phyloP scores from a whole-genome alignment of 2,888 invertebrate species.

The Agrochola litura region DNA sequence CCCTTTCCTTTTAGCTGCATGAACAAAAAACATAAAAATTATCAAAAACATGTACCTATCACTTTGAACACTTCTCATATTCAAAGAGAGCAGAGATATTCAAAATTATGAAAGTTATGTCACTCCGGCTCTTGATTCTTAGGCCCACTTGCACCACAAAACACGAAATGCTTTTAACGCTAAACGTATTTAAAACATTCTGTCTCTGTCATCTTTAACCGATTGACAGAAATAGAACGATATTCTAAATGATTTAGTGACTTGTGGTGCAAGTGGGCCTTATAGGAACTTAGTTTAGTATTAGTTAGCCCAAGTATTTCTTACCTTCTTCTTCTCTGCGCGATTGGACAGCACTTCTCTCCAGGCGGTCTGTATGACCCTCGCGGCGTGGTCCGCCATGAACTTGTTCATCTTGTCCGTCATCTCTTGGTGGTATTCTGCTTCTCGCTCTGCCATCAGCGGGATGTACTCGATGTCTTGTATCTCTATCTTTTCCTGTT shows the following conservation, averaged over 20 bases:
- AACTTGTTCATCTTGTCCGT: constrained; percentile 87
- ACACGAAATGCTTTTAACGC: not conserved
- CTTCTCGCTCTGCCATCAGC: constrained; percentile 90
- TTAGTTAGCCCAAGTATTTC: not conserved
- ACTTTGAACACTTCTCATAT: not conserved
- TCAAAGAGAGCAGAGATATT: not conserved
- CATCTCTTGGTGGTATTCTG: constrained; percentile 89
- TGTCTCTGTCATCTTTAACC: not conserved
- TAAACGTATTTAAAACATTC: not conserved
- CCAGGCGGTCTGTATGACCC: constrained; percentile 85
- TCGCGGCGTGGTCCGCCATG: constrained; percentile 83
- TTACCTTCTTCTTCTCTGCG: constrained; percentile 85
- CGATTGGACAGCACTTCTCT: constrained; percentile 81
- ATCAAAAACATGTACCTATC: not conserved
- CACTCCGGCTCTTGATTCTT: not conserved
- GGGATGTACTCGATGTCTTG: constrained; percentile 90
- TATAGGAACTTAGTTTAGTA: not conserved
- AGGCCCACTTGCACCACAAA: not conserved
- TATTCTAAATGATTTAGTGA: not conserved
- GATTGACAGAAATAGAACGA: not conserved
- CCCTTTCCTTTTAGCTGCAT: constrained; percentile 85
- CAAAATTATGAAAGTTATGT: not conserved
- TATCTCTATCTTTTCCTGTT: constrained; percentile 85
- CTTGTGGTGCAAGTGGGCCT: not conserved
- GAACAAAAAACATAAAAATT: constrained; percentile 37